Conservation (phyloP, 2,797 vertebrate genomes). For the Pantherophis alleghaniensis region DNA sequence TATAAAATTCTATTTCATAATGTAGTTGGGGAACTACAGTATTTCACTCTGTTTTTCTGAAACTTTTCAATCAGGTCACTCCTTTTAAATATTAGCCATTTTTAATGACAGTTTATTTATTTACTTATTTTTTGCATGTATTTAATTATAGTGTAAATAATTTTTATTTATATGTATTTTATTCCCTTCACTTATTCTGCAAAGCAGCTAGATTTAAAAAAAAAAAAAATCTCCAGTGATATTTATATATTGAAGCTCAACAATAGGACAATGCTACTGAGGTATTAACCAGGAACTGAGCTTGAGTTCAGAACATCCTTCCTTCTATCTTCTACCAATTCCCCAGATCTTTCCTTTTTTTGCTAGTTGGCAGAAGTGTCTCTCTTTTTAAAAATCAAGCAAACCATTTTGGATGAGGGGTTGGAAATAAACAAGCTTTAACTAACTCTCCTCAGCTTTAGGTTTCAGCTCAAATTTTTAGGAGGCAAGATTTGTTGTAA, state of each 20-base stretch:
- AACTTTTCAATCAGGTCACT: neutral
- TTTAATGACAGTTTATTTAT: neutral
- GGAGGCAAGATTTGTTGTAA: neutral
- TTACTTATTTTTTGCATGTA: neutral
- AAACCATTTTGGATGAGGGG: neutral
- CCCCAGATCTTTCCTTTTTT: neutral
- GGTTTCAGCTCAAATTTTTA: neutral
- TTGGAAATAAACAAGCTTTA: neutral
- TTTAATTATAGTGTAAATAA: neutral
- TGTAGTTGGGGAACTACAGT: neutral
- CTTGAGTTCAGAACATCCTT: neutral
- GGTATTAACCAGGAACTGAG: neutral
- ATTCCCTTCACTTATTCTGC: neutral
- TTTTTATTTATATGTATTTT: neutral
- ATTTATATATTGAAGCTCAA: neutral
- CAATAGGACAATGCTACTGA: neutral
- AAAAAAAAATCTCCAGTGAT: neutral
- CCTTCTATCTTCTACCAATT: neutral
- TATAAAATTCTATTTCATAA: neutral
- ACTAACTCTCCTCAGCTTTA: neutral
- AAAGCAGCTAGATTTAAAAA: neutral
- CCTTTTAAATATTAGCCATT: neutral
- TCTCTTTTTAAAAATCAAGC: neutral
- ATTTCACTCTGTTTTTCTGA: neutral
- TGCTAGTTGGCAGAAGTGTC: neutral